Percentiles rank a stretch among this genome's conserved stretches.
phyloP scores from a whole-genome alignment of 2,797 vertebrate genomes.

The Lagodon rhomboides region DNA sequence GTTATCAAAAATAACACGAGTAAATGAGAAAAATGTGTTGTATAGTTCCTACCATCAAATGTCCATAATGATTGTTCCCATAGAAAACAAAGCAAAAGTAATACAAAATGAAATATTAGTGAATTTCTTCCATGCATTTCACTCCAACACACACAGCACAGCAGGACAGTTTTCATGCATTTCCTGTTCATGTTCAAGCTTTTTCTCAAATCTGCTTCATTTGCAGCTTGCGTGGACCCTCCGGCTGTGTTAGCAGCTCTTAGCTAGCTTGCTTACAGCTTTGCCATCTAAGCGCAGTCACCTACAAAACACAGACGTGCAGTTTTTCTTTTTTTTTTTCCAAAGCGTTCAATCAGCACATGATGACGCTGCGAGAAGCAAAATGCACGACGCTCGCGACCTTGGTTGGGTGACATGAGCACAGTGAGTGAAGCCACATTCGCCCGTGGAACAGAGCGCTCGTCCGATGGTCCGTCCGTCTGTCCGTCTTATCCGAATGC shows the following conservation, averaged over 20 bases:
- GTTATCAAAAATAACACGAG: too few species aligned
- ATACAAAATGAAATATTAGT: not conserved
- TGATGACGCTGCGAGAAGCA: constrained; percentile 45
- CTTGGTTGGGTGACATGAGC: constrained; percentile 27
- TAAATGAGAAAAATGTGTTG: not conserved
- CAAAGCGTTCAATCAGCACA: constrained; percentile 56
- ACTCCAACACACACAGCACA: not conserved
- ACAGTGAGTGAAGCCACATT: constrained; percentile 14
- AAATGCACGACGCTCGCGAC: constrained; percentile 30
- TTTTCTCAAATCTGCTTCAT: constrained; percentile 48
- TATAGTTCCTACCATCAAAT: not conserved
- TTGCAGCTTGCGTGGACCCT: constrained; percentile 33
- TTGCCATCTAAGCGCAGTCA: constrained; percentile 46
- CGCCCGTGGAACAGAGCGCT: not conserved
- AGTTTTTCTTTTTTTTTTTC: constrained; percentile 28
- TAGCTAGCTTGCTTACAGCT: constrained; percentile 38
- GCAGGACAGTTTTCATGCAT: constrained; percentile 15
- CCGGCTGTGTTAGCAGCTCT: constrained; percentile 59
- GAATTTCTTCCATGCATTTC: not conserved
- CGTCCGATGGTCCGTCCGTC: not conserved
- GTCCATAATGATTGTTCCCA: not conserved
- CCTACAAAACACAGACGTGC: constrained; percentile 57
- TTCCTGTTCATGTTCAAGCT: constrained; percentile 14
- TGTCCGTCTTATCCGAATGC: not conserved
- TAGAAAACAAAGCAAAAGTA: not conserved